These are phyloP conservation scores for Tychaedon coryphoeus DNA, from an alignment of 2,113 vertebrate species.

Conservation along the genomic window DNA sequence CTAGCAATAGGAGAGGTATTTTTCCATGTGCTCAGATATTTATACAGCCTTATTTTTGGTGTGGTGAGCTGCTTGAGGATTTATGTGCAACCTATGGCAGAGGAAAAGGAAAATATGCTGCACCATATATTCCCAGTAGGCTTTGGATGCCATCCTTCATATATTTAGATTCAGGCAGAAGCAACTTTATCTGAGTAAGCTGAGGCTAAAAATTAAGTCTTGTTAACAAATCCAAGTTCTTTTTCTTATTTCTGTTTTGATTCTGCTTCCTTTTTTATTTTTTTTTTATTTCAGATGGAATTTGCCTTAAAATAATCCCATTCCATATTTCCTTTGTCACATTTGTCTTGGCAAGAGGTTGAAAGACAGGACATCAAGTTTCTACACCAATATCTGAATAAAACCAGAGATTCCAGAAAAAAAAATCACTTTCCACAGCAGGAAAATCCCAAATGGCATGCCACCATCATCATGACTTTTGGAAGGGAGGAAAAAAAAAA, in stretches of 20 bases:
- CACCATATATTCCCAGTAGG: not conserved
- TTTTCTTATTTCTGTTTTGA: not conserved
- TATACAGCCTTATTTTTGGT: constrained; percentile 51
- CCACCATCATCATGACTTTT: not conserved
- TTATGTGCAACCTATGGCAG: constrained; percentile 1
- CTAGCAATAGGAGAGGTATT: constrained; percentile 17
- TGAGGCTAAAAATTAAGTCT: not conserved
- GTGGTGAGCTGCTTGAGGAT: not conserved
- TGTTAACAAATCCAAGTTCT: not conserved
- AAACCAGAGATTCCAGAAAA: not conserved
- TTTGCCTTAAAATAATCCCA: not conserved
- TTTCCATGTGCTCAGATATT: constrained; percentile 53
- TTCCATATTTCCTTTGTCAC: not conserved
- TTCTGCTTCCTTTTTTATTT: not conserved
- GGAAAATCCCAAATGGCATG: not conserved
- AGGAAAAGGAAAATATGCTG: constrained; percentile 23
- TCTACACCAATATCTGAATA: not conserved
- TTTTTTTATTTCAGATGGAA: not conserved
- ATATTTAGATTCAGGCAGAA: not conserved
- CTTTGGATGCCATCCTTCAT: not conserved
- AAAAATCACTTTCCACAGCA: not conserved
- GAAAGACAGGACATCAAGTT: accelerated
- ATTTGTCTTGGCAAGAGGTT: not conserved
- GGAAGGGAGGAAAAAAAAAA: accelerated
- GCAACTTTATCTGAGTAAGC: not conserved